Evolutionary conservation across 1,140 invertebrate species (phyloP), one percentile per base, ranked within the genome.

Genomic region (Uloborus diversus): DNA sequence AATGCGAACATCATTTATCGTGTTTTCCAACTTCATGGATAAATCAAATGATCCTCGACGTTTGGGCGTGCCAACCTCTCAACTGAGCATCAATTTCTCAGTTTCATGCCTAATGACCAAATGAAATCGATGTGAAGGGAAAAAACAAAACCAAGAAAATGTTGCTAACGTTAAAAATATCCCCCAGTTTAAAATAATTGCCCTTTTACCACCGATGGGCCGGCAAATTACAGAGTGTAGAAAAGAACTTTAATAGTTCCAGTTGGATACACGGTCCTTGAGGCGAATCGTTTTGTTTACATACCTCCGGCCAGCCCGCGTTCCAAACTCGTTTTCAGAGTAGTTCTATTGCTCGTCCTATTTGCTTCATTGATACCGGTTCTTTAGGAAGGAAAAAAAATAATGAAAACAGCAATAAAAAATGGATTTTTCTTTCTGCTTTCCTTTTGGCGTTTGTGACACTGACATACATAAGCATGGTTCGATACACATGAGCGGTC

Each of bases 381-480:
- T 51, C 30, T 28, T 49, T 49, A 2, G 47, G 4, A 7, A 30
- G 14, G 11, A 42, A 42, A 13, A 42, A 42, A 13, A 13, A n/a
- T 13, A 28, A 11, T 59, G 28, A 30, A 59, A 59, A 59, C 14
- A 28, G 32, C 7, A 30, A 59, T 0, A 28, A 59, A 59, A 30
- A 59, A 30, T 7, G 32, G 9, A 59, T 69, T 69, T 30, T 37
- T 69, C 13, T 51, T 30, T 27, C n/a, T 49, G 20, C 42, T 66
- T 66, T 66, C 37, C 57, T 70, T 69, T 57, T 56, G 30, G 23
- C 32, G 11, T 59, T 71, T 70, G 68, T 71, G 69, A 71, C 69
- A 71, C 69, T 61, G 69, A 71, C 69, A 71, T 59, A 71, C 69
- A 71, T 71, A 59, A 27, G 25, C 56, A 71, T 49, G 69, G 53